These are phyloP conservation scores for Odontophorus gujanensis DNA, from an alignment of 2,113 vertebrate species.

Conservation along the genomic window DNA sequence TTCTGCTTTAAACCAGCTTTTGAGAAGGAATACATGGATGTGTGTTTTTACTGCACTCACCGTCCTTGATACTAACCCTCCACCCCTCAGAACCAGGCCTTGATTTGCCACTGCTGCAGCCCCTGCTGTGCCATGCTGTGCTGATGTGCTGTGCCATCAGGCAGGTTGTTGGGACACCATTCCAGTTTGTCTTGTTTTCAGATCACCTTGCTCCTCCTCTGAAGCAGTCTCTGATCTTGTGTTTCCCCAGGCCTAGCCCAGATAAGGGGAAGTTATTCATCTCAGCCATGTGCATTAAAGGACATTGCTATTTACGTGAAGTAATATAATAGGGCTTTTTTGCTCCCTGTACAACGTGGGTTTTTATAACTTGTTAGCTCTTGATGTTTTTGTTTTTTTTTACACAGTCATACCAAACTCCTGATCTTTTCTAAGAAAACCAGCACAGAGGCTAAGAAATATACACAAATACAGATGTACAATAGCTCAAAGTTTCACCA, in stretches of 20 bases:
- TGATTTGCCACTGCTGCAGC: not conserved
- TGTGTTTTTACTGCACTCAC: not conserved
- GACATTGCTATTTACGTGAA: not conserved
- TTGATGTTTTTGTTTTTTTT: not conserved
- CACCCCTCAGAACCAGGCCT: not conserved
- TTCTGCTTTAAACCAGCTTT: not conserved
- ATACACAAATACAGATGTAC: not conserved
- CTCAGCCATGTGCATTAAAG: fast-evolving
- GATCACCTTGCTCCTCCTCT: not conserved
- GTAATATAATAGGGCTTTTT: not conserved
- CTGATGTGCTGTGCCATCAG: not conserved
- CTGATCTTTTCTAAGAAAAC: not conserved
- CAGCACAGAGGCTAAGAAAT: not conserved
- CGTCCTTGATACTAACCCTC: fast-evolving
- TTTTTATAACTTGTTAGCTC: not conserved
- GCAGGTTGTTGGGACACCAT: not conserved
- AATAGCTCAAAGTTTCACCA: not conserved
- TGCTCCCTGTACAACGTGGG: not conserved
- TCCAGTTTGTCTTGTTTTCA: slow-evolving; percentile 1
- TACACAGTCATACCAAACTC: not conserved
- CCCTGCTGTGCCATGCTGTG: not conserved
- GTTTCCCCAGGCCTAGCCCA: not conserved
- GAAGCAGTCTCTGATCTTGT: not conserved
- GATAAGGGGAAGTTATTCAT: not conserved
- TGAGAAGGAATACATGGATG: not conserved